phyloP scores from a whole-genome alignment of 1,140 invertebrate species.

The Notospermus geniculatus region DNA sequence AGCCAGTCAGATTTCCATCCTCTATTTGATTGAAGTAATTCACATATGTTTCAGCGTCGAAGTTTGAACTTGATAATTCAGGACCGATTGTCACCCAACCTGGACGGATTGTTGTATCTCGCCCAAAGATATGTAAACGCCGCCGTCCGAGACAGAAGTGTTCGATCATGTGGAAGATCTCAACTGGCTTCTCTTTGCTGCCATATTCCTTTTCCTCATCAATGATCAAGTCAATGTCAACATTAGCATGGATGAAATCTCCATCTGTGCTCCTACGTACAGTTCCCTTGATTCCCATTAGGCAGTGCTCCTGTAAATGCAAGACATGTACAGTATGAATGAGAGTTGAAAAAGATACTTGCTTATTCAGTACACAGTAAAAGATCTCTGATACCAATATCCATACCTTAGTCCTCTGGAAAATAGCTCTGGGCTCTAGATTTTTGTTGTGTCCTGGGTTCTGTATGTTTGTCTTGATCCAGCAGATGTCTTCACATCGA shows the following conservation, averaged over 20 bases:
- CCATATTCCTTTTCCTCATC: conserved; percentile 93
- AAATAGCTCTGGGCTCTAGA: conserved; percentile 47
- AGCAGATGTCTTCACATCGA: conserved; percentile 97
- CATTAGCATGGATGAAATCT: conserved; percentile 98
- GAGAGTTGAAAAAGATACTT: background rate
- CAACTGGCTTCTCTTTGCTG: conserved; percentile 89
- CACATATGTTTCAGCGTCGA: conserved; percentile 84
- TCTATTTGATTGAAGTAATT: conserved; percentile 74
- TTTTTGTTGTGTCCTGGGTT: conserved; percentile 50
- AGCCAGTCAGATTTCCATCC: conserved; percentile 77
- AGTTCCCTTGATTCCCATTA: conserved; percentile 99
- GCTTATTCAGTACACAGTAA: background rate
- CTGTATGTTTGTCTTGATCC: conserved; percentile 96
- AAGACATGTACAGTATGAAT: too few relatives aligned
- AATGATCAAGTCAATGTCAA: conserved; percentile 97
- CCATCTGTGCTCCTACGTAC: conserved; percentile 93
- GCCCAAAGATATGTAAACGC: conserved; percentile 88
- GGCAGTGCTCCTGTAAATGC: conserved; percentile 78
- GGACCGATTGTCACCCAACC: conserved; percentile 95
- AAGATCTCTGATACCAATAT: too few relatives aligned
- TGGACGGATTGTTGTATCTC: conserved; percentile 90
- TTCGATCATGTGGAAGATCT: conserved; percentile 99
- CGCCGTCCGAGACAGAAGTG: conserved; percentile 94
- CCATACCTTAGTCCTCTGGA: conserved; percentile 52
- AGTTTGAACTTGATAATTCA: conserved; percentile 93